These are phyloP conservation scores for Cygnus olor DNA, from an alignment of 2,797 vertebrate species.

Conservation along the genomic window DNA sequence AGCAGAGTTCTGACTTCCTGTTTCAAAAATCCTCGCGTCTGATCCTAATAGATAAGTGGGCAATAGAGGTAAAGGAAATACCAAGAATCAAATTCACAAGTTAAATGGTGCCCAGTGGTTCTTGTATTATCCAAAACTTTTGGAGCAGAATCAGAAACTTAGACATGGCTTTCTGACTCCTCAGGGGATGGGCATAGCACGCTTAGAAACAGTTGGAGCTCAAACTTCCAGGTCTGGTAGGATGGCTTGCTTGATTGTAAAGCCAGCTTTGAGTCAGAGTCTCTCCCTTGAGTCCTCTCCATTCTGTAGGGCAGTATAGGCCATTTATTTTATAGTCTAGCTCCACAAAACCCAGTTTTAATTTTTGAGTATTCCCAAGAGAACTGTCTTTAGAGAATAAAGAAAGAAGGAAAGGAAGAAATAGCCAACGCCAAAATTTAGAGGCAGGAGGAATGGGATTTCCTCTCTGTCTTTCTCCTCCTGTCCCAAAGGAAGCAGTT, in stretches of 20 bases:
- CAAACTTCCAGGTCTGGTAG: not conserved
- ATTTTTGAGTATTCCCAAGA: conserved; percentile 26
- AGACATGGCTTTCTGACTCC: not conserved
- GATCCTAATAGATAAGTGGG: not conserved
- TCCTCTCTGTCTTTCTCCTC: conserved; percentile 27
- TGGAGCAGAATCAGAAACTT: not conserved
- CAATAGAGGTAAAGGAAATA: not conserved
- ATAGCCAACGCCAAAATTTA: not conserved
- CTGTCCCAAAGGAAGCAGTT: conserved; percentile 39
- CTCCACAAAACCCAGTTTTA: conserved; percentile 30
- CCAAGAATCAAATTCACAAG: rapidly evolving
- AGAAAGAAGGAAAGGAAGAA: not conserved
- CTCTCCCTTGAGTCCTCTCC: conserved; percentile 6
- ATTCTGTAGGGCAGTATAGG: not conserved
- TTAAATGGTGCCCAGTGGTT: not conserved
- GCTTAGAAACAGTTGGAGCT: conserved; percentile 17
- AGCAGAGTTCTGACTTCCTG: not conserved
- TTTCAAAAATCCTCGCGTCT: not conserved
- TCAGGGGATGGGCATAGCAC: not conserved
- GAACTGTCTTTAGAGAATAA: not conserved
- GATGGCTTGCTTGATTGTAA: not conserved
- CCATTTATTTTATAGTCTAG: not conserved
- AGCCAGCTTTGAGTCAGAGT: not conserved
- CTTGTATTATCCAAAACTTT: not conserved
- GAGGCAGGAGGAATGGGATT: conserved; percentile 28